Evolutionary conservation across 2,888 invertebrate genomes (phyloP), one percentile per base, ranked within the genome.

Genomic region (Aphelenchoides bicaudatus): DNA sequence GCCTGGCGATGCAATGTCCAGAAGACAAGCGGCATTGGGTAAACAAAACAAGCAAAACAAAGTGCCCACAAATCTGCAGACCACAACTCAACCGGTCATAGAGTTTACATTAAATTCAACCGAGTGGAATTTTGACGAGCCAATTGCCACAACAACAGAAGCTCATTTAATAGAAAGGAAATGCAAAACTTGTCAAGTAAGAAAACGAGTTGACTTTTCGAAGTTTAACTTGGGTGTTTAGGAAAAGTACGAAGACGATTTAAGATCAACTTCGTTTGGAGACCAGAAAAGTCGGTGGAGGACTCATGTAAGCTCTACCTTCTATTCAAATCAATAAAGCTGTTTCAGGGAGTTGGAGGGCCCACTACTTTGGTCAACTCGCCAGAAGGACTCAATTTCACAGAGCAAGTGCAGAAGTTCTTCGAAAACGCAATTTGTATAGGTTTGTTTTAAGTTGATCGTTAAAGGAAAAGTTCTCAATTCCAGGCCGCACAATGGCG

Each of bases 331-430:
- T n/a, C n/a, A n/a, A n/a, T n/a, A n/a, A n/a, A n/a, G n/a, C n/a
- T n/a, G n/a, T n/a, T n/a, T n/a, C n/a, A n/a, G n/a, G n/a, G 43
- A 6, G 25, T 43, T 25, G 43, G 43, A 19, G 43, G 43, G 16
- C 43, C 46, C 10, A 48, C 49, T 6, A 30, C 49, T 13, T n/a
- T 8, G 8, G 49, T 6, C 30, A 8, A 53, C 6, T n/a, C 49
- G 13, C 13, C 49, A 6, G 38, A 39, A 16, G 19, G 39, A 27
- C 27, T 13, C 28, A 21, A 4, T 8, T 55, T 56, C 55, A 48
- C 3, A 5, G 50, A 47, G 8, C 66, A 67, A 34, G 39, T 67
- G 13, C 39, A 58, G 34, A 39, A 46, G 2, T 67, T 67, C 56
- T 31, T 62, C n/a, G 16, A 49, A 16, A 39, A 57, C 6, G 53